Evolutionary conservation across 2,113 vertebrate species (phyloP).

Genomic region (Turdus rufiventris): DNA sequence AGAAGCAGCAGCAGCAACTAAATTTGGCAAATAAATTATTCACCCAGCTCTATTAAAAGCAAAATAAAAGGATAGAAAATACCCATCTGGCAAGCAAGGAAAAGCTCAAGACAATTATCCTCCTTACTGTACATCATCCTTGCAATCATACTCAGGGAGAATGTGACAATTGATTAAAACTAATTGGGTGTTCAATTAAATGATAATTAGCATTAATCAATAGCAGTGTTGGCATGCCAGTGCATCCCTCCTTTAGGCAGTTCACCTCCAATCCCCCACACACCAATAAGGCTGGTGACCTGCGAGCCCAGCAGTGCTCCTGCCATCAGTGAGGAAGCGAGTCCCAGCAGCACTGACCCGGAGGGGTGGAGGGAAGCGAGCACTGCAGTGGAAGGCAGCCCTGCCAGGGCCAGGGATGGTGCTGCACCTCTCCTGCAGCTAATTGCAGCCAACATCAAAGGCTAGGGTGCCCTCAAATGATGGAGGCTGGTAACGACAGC

Average conservation of each 20-base stretch:
- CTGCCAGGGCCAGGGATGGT: conserved; percentile 12
- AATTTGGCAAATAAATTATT: conserved; percentile 49
- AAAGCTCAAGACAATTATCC: conserved; percentile 38
- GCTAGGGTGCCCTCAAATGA: conserved; percentile 63
- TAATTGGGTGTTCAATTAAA: conserved; percentile 71
- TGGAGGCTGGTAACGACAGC: conserved; percentile 58
- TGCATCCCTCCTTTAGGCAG: conserved; percentile 41
- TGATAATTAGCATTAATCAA: conserved; percentile 70
- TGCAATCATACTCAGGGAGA: background rate
- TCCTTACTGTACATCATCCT: background rate
- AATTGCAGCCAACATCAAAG: conserved; percentile 60
- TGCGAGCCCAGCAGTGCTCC: conserved; percentile 1
- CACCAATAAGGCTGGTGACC: conserved; percentile 57
- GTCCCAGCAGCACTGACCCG: conserved; percentile 35
- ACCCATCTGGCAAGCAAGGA: conserved; percentile 30
- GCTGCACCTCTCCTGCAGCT: conserved; percentile 30
- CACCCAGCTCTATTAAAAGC: conserved; percentile 1
- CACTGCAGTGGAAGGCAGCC: conserved; percentile 26
- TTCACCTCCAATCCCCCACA: conserved; percentile 54
- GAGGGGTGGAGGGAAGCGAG: background rate
- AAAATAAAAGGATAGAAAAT: conserved; percentile 18
- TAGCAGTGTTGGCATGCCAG: conserved; percentile 40
- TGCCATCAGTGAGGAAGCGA: conserved; percentile 31
- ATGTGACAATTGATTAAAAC: conserved; percentile 67
- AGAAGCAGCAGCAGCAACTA: background rate